phyloP scores from a whole-genome alignment of 2,888 invertebrate genomes.

The Eristalis intricaria region DNA sequence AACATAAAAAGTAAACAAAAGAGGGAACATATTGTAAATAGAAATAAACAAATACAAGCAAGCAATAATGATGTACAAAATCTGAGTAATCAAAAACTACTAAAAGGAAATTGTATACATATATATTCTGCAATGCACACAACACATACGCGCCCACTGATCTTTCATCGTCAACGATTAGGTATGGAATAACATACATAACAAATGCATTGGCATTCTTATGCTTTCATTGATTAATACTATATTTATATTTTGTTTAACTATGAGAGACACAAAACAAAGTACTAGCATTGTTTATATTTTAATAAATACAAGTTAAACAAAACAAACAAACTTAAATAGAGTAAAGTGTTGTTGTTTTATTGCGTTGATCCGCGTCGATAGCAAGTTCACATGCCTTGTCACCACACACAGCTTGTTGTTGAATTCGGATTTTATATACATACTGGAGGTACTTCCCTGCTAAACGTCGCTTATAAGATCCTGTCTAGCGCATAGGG shows the following conservation, averaged over 20 bases:
- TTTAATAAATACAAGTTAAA: constrained; percentile 66
- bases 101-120: constrained; percentile 28
- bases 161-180: constrained; percentile 64
- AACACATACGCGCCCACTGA: constrained; percentile 39
- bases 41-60: constrained; percentile 17
- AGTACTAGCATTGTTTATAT: constrained; percentile 62
- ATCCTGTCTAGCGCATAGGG: too few relatives aligned
- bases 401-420: too few relatives aligned
- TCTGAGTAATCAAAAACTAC: constrained; percentile 6
- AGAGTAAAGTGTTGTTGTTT: too few relatives aligned
- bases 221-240: constrained; percentile 35
- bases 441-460: too few relatives aligned
- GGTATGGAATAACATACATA: constrained; percentile 20
- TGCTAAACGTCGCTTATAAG: too few relatives aligned
- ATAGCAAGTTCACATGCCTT: too few relatives aligned
- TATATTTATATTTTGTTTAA: constrained; percentile 48
- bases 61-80: constrained; percentile 56
- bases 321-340: not conserved
- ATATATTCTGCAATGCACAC: constrained; percentile 15
- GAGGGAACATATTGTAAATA: constrained; percentile 59
- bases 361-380: too few relatives aligned
- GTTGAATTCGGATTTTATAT: too few relatives aligned
- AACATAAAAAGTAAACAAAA: not conserved
- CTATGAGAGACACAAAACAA: constrained; percentile 22
- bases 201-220: constrained; percentile 11